Conservation (phyloP, 2,113 vertebrate species). For the Pterophyllum scalare region DNA sequence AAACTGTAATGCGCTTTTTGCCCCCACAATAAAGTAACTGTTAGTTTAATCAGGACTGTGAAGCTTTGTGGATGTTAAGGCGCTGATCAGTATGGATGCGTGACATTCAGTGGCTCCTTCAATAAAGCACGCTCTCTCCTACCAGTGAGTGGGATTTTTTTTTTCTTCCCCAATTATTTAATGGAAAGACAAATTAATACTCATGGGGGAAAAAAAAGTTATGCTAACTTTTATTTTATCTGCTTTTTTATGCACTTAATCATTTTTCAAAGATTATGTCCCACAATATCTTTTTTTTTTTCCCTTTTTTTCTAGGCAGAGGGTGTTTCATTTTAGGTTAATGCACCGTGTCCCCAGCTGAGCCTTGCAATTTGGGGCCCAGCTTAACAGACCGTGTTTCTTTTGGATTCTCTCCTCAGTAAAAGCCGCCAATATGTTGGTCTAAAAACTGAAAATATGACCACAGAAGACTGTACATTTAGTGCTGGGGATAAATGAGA, state of each 20-base stretch:
- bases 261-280: background rate
- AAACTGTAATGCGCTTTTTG: background rate
- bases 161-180: background rate
- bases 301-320: background rate
- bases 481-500: background rate
- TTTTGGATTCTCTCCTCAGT: background rate
- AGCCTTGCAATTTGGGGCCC: slow-evolving; percentile 16
- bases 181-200: slow-evolving; percentile 3
- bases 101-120: slow-evolving; percentile 1
- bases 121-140: slow-evolving; percentile 1
- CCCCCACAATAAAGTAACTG: background rate
- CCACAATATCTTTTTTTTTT: background rate
- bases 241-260: slow-evolving; percentile 36
- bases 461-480: background rate
- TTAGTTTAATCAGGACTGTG: background rate
- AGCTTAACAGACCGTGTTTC: slow-evolving; percentile 24
- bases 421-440: background rate
- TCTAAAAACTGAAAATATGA: slow-evolving; percentile 17
- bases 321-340: slow-evolving; percentile 18
- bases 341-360: slow-evolving; percentile 24
- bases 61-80: background rate
- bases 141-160: background rate
- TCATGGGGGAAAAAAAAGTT: background rate
- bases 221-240: slow-evolving; percentile 16
- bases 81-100: background rate